Base-by-base conservation (phyloP, 1,140 invertebrate species). In the Drosophila kepulauana region DNA sequence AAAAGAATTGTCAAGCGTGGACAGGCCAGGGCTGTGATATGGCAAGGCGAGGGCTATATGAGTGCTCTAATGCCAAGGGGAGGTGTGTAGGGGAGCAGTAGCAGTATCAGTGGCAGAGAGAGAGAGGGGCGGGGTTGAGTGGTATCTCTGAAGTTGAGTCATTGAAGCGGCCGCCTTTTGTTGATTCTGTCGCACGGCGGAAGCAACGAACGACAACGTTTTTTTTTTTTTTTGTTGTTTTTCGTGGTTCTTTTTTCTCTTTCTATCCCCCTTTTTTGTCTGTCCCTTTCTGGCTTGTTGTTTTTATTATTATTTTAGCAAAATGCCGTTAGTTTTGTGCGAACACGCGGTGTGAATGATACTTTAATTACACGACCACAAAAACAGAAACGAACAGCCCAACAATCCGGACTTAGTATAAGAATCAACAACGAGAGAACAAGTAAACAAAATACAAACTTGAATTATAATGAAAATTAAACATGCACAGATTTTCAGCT, bases 1-100 rank as follows among this genome's bases (percentile, higher is more conserved):
- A 88, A 88, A 69, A 88, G 84, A 88, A 88, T 89, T 88, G 84
- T 88, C 84, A 88, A 84, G 80, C 80, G 67, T 84, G 84, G 80
- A 82, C 75, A 79, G 66, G 71, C 71, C 64, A 61, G 46, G 63
- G 64, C 54, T 73, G 71, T 75, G 66, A 41, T 52, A 51, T 45
- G 63, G 33, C 13, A 49, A 25, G 41, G 59, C 48, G 30, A 54
- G 33, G 25, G 33, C 38, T 28, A 7, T 61, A 46, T 5, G 16
- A 46, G 30, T 58, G 46, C 35, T 68, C 35, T 68, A 58, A 20
- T 43, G 56, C 7, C 16, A 28, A 16, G 35, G 20, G 20, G 7
- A 3, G 20, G 56, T 15, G 43, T 3, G 52, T 41, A 51, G 28
- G 13, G 41, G 35, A 2, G 20, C 20, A 6, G 30, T 3, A n/a